Evolutionary conservation across 2,797 vertebrate genomes (phyloP), one percentile per base, ranked within the genome.

Genomic region (Psittacula derbiana): DNA sequence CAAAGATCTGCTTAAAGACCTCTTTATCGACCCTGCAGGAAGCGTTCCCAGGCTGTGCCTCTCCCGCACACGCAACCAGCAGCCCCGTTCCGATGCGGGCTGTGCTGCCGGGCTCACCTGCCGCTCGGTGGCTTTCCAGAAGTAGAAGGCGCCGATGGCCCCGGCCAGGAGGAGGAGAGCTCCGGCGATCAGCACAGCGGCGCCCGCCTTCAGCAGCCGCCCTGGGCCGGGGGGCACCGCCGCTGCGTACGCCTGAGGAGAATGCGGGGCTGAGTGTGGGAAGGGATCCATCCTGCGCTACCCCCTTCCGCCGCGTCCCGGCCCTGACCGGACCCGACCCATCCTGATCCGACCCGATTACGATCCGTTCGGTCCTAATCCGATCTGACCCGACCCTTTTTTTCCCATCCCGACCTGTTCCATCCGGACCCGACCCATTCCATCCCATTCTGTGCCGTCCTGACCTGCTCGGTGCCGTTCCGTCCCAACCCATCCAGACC

Each of bases 51-150:
- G 30, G 20, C 47, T 18, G 19, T 27, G 50, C 60, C 57, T 7
- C 41, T 31, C 43, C 23, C 23, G 15, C 16, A 1, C 21, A 7
- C 2, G 50, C 55, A 40, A 16, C 11, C 47, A 25, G 40, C 41
- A 27, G 36, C 11, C 4, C 30, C 30, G 11, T 36, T n/a, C 43
- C 38, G 4, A 7, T 2, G 64, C 19, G 44, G 74, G 4, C n/a
- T 11, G n/a, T 2, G 31, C 41, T 13, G 25, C 47, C 49, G 8
- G 16, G 58, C 69, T 98, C 98, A 99, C 99, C 95, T 99, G 98
- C 97, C 97, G 98, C 95, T 99, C 98, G 16, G 96, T 98, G 92
- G 96, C 98, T 97, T 99, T 99, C 99, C 99, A 99, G 97, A 99
- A 98, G 98, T 98, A 99, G 96, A 99, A 98, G 82, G 98, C 98